Conservation (phyloP, 2,113 vertebrate genomes). For the Morone saxatilis region DNA sequence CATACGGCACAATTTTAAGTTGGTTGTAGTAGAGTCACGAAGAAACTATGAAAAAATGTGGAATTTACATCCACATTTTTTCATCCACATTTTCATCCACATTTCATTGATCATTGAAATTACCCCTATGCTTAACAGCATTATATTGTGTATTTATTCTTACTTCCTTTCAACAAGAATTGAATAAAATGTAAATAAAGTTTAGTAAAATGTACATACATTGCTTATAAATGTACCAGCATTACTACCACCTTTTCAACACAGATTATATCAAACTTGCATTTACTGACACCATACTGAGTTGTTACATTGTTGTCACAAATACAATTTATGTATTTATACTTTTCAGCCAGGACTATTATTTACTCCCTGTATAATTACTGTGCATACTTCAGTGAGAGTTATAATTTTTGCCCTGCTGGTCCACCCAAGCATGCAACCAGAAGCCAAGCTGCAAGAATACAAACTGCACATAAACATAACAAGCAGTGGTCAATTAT, state of each 20-base stretch:
- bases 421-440: not conserved
- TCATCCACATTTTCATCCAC: too few species aligned
- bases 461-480: not conserved
- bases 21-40: not conserved
- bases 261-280: not conserved
- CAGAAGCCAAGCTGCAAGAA: not conserved
- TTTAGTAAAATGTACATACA: not conserved
- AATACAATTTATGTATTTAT: not conserved
- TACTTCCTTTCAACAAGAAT: not conserved
- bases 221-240: not conserved
- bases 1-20: not conserved
- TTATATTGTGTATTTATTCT: not conserved
- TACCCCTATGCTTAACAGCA: not conserved
- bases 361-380: not conserved
- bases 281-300: not conserved
- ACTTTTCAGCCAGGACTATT: not conserved
- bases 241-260: not conserved
- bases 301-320: not conserved
- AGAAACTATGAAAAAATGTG: not conserved
- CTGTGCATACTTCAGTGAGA: not conserved
- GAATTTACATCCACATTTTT: too few species aligned
- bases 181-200: not conserved
- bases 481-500: not conserved
- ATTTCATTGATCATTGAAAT: not conserved
- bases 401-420: slow-evolving; percentile 1